A percentile compares a stretch with the other conserved stretches of the same genome.
Evolutionary conservation across 2,113 vertebrate species (phyloP).

Genomic region (Spea bombifrons): DNA sequence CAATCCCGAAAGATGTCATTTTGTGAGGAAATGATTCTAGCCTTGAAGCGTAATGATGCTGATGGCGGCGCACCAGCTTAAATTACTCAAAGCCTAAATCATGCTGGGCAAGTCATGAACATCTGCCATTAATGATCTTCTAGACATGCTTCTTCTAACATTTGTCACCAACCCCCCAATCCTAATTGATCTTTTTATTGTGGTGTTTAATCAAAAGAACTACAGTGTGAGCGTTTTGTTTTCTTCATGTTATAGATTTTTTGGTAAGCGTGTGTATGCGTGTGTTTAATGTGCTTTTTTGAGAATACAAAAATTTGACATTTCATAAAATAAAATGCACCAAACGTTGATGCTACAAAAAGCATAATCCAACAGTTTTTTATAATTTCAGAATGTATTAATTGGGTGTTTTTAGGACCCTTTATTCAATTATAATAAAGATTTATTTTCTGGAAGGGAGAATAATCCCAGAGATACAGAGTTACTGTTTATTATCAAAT

Average conservation of each 20-base stretch:
- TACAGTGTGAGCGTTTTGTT: neutral
- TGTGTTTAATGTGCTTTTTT: too few relatives aligned
- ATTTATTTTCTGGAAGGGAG: too few relatives aligned
- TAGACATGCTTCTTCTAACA: conserved; percentile 6
- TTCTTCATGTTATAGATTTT: neutral
- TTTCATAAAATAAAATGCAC: too few relatives aligned
- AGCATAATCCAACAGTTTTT: too few relatives aligned
- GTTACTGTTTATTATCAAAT: too few relatives aligned
- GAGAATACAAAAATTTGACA: too few relatives aligned
- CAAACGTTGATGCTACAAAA: too few relatives aligned
- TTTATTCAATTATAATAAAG: too few relatives aligned
- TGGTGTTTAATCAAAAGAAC: conserved; percentile 13
- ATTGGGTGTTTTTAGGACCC: too few relatives aligned
- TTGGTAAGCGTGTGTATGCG: too few relatives aligned
- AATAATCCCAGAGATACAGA: too few relatives aligned
- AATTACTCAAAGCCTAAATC: conserved; percentile 41
- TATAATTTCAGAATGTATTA: too few relatives aligned
- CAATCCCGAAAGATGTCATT: conserved; percentile 40
- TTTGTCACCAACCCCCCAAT: conserved; percentile 28
- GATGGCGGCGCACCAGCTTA: conserved; percentile 40
- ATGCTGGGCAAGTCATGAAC: conserved; percentile 38
- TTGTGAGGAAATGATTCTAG: conserved; percentile 44
- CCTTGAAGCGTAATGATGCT: conserved; percentile 45
- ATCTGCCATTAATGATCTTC: conserved; percentile 47
- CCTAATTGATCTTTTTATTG: conserved; percentile 38